Evolutionary conservation across 2,888 invertebrate species (phyloP).

Genomic region (Scaptomyza reducta): DNA sequence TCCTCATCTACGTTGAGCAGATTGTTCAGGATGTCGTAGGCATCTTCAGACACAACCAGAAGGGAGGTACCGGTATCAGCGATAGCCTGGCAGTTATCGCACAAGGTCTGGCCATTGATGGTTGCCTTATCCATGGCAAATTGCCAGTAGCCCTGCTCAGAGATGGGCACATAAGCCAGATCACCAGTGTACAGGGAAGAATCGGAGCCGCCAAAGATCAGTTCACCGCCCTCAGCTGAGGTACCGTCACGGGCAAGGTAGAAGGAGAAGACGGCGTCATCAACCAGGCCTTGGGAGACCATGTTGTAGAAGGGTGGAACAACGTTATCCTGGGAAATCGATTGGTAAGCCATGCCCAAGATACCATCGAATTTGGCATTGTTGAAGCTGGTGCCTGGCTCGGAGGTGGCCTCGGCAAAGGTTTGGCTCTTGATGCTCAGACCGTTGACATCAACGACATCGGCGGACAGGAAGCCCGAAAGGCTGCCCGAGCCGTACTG

Average conservation of each 20-base stretch:
- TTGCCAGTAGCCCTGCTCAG: constrained; percentile 96
- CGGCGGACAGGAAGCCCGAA: constrained; percentile 96
- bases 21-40: constrained; percentile 38
- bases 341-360: constrained; percentile 94
- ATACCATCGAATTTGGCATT: constrained; percentile 99
- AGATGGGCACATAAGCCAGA: constrained; percentile 89
- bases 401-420: constrained; percentile 97
- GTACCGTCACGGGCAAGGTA: constrained; percentile 90
- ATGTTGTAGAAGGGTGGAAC: constrained; percentile 95
- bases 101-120: constrained; percentile 86
- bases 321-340: constrained; percentile 94
- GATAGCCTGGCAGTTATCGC: constrained; percentile 87
- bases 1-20: constrained; percentile 39
- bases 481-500: constrained; percentile 97
- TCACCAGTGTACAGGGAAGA: constrained; percentile 90
- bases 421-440: constrained; percentile 90
- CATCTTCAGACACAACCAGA: constrained; percentile 87
- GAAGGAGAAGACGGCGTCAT: constrained; percentile 93
- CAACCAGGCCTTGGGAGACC: constrained; percentile 90
- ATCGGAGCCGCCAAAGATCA: constrained; percentile 97
- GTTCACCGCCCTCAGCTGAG: constrained; percentile 87
- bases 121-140: constrained; percentile 91
- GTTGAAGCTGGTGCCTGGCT: constrained; percentile 97
- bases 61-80: constrained; percentile 98
- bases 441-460: constrained; percentile 89